A percentile compares a stretch with the other conserved stretches of the same genome.
These are phyloP conservation scores for Cebidichthys violaceus DNA, from an alignment of 2,113 vertebrate species.

Conservation along the genomic window DNA sequence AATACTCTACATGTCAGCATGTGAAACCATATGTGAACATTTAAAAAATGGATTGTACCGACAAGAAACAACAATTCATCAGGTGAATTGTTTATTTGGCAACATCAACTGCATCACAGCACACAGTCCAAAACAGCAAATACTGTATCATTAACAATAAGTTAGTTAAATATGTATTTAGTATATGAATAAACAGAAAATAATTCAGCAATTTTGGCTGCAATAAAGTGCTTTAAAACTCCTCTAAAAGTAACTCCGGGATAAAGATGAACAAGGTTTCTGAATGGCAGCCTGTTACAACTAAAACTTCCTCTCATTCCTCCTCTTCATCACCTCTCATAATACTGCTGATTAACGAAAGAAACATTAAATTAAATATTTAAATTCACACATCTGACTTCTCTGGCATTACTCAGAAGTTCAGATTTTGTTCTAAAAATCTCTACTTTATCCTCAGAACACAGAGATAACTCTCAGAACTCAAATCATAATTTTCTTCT, in stretches of 20 bases:
- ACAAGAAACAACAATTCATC: slow-evolving; percentile 74
- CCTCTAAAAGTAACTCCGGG: not conserved
- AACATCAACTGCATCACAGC: slow-evolving; percentile 67
- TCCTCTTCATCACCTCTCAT: not conserved
- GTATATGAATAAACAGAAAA: slow-evolving; percentile 24
- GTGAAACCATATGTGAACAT: not conserved
- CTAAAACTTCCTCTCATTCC: not conserved
- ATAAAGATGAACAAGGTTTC: not conserved
- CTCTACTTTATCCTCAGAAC: not conserved
- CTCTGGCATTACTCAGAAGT: not conserved
- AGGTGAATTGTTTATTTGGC: slow-evolving; percentile 78
- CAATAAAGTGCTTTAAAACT: slow-evolving; percentile 34
- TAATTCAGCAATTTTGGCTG: not conserved
- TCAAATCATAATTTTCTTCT: not conserved
- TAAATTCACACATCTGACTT: not conserved
- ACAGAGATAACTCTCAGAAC: not conserved
- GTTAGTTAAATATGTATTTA: slow-evolving; percentile 44
- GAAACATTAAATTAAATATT: not conserved
- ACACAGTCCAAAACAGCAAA: slow-evolving; percentile 57
- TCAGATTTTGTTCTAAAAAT: not conserved
- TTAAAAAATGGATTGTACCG: slow-evolving; percentile 26
- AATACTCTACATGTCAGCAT: not conserved
- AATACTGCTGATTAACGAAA: not conserved
- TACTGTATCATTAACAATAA: slow-evolving; percentile 47
- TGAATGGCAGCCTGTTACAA: not conserved